Evolutionary conservation across 2,113 vertebrate species (phyloP).

Genomic region (Ceratotherium simum): DNA sequence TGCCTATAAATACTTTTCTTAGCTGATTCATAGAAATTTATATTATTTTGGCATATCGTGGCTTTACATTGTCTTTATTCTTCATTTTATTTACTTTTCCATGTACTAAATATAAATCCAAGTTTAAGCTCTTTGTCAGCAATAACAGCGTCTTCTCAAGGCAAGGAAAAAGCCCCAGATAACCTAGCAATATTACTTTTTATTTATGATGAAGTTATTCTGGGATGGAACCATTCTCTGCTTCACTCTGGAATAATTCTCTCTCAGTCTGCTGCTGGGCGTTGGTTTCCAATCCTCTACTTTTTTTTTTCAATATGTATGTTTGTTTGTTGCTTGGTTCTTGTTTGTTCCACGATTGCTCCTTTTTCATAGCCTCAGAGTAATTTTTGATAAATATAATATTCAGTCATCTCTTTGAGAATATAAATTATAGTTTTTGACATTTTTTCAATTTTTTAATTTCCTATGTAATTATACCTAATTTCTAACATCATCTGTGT

Average conservation of each 20-base stretch:
- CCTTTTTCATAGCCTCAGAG: background rate
- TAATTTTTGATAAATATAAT: background rate
- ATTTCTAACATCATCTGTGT: background rate
- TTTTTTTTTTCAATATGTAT: background rate
- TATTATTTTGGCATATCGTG: background rate
- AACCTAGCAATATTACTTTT: background rate
- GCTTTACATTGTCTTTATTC: background rate
- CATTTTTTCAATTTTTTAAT: background rate
- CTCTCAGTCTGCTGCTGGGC: background rate
- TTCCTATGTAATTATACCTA: background rate
- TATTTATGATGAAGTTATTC: background rate
- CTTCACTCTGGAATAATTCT: background rate
- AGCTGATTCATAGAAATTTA: background rate
- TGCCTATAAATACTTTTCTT: background rate
- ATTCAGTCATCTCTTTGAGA: background rate
- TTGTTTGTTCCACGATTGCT: background rate
- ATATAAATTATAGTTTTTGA: background rate
- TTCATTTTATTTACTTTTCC: background rate
- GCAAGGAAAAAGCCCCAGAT: background rate
- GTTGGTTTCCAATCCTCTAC: background rate
- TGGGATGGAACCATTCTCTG: background rate
- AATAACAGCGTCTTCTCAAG: background rate
- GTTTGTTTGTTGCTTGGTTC: background rate
- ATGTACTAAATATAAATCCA: background rate
- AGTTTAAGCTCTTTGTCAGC: background rate